Evolutionary conservation across 2,888 invertebrate species (phyloP), one percentile per base, ranked within the genome.

Genomic region (Cheilosia impressa): DNA sequence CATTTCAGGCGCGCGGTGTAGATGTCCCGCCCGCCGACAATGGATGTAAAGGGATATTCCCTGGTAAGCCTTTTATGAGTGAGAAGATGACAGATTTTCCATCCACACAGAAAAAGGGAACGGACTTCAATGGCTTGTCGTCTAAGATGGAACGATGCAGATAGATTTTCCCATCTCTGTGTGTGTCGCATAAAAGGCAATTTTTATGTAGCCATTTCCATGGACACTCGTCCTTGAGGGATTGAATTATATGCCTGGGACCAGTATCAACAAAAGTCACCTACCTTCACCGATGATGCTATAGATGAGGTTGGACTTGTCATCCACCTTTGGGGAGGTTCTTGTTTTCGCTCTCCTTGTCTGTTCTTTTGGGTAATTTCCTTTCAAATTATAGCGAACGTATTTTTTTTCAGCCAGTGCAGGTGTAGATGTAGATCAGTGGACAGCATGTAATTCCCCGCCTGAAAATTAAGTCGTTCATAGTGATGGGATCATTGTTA

Each of bases 141-240:
- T 78, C 72, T 68, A 24, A 73, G 72, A 78, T 73, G 68, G 43
- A 73, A 68, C 43, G 57, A 65, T 62, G 43, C 45, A 78, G 78
- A 83, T 78, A 78, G 41, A 38, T 13, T 38, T 38, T 4, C 4
- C 13, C 1, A 13, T 38, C 34, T 38, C 34, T 3, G 9, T 31
- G 10, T 47, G 9, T 57, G 55, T 17, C 22, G n/a, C 9, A 27
- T n/a, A 55, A 55, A 10, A 27, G 27, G 1, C 17, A 45, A 17
- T 63, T 63, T 58, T 69, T 45, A 6, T 52, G 13, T 53, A 15
- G 15, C 13, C 58, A 31, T 38, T 63, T 57, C 45, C 34, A 38
- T 52, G 53, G 53, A 53, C 53, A 24, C 52, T 45, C 45, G 52
- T 68, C 76, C 50, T 50, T 50, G 52, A 45, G 62, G 77, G 77